Conservation (phyloP, 2,888 invertebrate genomes). For the Papilio demoleus region DNA sequence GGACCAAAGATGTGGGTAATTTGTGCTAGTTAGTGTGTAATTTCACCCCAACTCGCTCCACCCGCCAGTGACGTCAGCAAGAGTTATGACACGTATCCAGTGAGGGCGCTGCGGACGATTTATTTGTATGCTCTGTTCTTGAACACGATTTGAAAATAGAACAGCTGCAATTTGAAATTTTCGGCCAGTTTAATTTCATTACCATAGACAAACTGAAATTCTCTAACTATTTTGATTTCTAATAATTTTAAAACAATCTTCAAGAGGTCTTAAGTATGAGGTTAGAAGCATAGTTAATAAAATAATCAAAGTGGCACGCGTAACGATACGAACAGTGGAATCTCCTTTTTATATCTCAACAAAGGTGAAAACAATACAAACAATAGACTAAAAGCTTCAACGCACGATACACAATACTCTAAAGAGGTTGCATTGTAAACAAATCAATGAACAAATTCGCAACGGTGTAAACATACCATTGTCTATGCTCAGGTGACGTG, state of each 20-base stretch:
- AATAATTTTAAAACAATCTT: too few species aligned
- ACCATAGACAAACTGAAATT: too few species aligned
- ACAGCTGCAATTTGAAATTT: slow-evolving; percentile 12
- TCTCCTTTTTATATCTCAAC: slow-evolving; percentile 1
- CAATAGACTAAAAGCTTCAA: slow-evolving; percentile 28
- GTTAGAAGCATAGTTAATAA: slow-evolving; percentile 9
- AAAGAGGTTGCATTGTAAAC: slow-evolving; percentile 36
- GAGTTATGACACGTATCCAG: slow-evolving; percentile 37
- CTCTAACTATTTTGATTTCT: too few species aligned
- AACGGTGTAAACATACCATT: slow-evolving; percentile 52
- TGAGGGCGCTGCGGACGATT: slow-evolving; percentile 27
- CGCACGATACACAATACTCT: slow-evolving; percentile 4
- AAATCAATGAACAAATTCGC: slow-evolving; percentile 60
- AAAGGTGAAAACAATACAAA: slow-evolving; percentile 25
- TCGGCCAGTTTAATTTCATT: neutral
- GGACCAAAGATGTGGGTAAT: slow-evolving; percentile 55
- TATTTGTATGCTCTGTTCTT: slow-evolving; percentile 9
- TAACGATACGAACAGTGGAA: slow-evolving; percentile 33
- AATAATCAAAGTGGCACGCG: slow-evolving; percentile 31
- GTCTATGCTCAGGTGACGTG: slow-evolving; percentile 52
- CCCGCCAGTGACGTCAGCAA: slow-evolving; percentile 28
- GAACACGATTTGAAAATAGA: slow-evolving; percentile 16
- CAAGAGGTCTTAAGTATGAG: neutral
- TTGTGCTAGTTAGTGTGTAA: slow-evolving; percentile 51
- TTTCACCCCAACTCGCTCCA: slow-evolving; percentile 38